Conservation (phyloP, 1,140 invertebrate genomes). For the Calephelis nemesis region DNA sequence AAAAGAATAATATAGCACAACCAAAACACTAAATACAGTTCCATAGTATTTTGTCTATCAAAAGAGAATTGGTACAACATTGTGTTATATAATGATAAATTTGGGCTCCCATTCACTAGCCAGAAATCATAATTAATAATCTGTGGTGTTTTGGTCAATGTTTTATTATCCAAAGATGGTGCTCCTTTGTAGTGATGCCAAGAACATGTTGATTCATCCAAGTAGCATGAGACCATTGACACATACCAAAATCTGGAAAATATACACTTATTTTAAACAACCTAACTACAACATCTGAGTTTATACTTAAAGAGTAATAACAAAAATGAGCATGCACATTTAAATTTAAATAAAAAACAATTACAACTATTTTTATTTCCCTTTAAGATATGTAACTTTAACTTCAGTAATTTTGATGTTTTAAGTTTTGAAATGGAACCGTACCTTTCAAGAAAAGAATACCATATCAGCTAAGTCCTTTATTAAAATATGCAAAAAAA, state of each 20-base stretch:
- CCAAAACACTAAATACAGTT: conserved; percentile 94
- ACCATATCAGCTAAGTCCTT: no score
- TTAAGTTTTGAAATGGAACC: no score
- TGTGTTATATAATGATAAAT: conserved; percentile 89
- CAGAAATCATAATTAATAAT: conserved; percentile 94
- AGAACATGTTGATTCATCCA: conserved; percentile 87
- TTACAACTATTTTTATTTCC: no score
- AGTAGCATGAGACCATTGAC: conserved; percentile 94
- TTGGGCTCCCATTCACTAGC: conserved; percentile 97
- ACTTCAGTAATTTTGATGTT: no score
- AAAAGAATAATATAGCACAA: conserved; percentile 92
- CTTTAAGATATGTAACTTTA: no score
- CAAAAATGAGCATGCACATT: no score
- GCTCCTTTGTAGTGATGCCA: conserved; percentile 87
- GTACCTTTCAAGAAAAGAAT: no score
- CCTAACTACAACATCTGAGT: no score
- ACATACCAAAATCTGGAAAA: conserved; percentile 95
- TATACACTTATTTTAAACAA: neutral
- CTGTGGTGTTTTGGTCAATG: conserved; percentile 54
- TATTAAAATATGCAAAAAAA: no score
- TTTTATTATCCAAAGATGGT: conserved; percentile 54
- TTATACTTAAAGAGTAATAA: no score
- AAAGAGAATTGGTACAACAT: conserved; percentile 98
- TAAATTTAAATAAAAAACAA: no score
- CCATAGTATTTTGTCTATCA: conserved; percentile 95